Percentiles rank a stretch among this genome's conserved stretches.
Conservation (phyloP, 2,888 invertebrate genomes). For the Andrena minutula region DNA sequence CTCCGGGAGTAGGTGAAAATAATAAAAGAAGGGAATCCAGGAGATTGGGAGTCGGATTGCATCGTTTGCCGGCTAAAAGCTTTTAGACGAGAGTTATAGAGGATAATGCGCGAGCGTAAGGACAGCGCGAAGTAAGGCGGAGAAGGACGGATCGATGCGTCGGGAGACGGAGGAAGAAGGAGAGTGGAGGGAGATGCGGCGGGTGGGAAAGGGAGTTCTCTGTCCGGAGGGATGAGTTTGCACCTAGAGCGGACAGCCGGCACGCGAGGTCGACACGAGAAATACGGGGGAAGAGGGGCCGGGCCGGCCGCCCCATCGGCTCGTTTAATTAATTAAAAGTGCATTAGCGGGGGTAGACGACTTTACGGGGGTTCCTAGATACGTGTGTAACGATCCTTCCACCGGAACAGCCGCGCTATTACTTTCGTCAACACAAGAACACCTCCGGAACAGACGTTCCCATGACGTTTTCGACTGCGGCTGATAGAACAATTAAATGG, state of each 20-base stretch:
- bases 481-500: conserved; percentile 28
- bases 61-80: conserved; percentile 50
- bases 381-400: conserved; percentile 73
- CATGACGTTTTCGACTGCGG: conserved; percentile 57
- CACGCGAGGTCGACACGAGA: conserved; percentile 66
- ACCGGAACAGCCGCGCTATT: conserved; percentile 79
- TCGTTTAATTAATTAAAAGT: conserved; percentile 85
- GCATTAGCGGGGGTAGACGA: conserved; percentile 81
- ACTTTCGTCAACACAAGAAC: conserved; percentile 77
- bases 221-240: conserved; percentile 80
- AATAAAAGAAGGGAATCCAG: background rate
- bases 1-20: too few species aligned
- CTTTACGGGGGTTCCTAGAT: conserved; percentile 67
- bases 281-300: conserved; percentile 49
- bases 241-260: conserved; percentile 80
- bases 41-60: conserved; percentile 16
- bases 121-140: conserved; percentile 18
- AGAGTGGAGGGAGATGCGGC: background rate
- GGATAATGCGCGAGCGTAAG: conserved; percentile 19
- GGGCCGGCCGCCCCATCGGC: conserved; percentile 77
- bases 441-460: conserved; percentile 51
- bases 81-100: conserved; percentile 32
- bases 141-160: conserved; percentile 33
- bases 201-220: conserved; percentile 35
- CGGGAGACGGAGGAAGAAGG: conserved; percentile 2